Evolutionary conservation across 2,797 vertebrate genomes (phyloP).

Genomic region (Lerista edwardsae): DNA sequence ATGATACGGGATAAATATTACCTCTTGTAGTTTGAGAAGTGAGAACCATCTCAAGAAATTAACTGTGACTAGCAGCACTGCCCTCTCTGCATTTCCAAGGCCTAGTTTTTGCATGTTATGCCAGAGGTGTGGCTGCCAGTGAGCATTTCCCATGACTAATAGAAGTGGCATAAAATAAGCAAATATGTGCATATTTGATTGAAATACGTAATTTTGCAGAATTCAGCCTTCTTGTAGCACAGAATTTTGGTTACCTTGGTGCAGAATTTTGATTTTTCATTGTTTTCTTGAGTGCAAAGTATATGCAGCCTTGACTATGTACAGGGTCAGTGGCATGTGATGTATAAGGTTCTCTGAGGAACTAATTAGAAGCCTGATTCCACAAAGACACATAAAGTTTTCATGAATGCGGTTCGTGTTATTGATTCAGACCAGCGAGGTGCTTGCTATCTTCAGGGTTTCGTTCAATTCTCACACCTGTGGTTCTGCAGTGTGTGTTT

Average conservation of each 20-base stretch:
- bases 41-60: neutral
- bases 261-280: neutral
- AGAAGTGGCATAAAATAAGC: neutral
- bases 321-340: neutral
- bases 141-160: neutral
- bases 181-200: neutral
- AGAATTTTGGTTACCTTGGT: neutral
- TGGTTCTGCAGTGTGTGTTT: constrained; percentile 22
- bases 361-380: constrained; percentile 30
- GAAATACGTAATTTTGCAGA: neutral
- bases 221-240: neutral
- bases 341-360: constrained; percentile 8
- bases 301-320: constrained; percentile 8
- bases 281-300: neutral
- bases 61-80: neutral
- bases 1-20: neutral
- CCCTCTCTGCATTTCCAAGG: neutral
- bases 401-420: constrained; percentile 25
- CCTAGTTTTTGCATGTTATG: neutral
- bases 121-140: too few relatives aligned
- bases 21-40: neutral
- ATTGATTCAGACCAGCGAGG: neutral
- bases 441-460: constrained; percentile 25
- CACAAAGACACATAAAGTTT: constrained; percentile 5
- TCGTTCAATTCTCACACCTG: constrained; percentile 30